Base-by-base conservation (phyloP, 2,888 invertebrate genomes). In the Schrankia costaestrigalis region DNA sequence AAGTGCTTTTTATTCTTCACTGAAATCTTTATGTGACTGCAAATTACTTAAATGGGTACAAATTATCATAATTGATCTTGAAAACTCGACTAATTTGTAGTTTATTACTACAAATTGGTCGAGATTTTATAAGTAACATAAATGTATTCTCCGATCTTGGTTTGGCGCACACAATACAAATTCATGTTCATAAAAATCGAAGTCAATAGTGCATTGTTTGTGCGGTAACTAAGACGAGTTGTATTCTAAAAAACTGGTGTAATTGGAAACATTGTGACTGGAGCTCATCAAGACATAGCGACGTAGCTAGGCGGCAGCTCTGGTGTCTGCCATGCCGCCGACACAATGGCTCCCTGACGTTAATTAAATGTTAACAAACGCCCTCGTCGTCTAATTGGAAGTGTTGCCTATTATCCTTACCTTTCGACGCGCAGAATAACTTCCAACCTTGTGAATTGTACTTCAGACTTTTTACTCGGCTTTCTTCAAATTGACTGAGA, bases 311-410 rank as follows among this genome's bases (percentile, higher is more conserved):
- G 63, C 64, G 69, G 64, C 63, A 56, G 68, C 72, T 71, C 74
- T 68, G 67, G 67, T 78, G 78, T 67, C 71, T 61, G 48, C 51
- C 58, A 54, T 69, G 69, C 64, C 67, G 69, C 69, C 77, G 66
- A 79, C 80, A 85, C 86, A 86, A 86, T 85, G 69, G 77, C 78
- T 77, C 71, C 71, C 76, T 80, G 78, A 79, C 84, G 82, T 84
- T 87, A 87, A 86, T 87, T 85, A 87, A 87, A 86, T 87, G 86
- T 84, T 87, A 86, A 87, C 86, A 87, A 87, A 87, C 86, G 84
- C 85, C 82, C 85, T 86, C 76, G 79, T 78, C 82, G 81, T 75
- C 84, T 87, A 87, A 87, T 87, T 87, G 86, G 86, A 82, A 83
- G 83, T 84, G 86, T 84, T 83, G 84, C 83, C 85, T 85, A 80